These are phyloP conservation scores for Blastobasis adustella DNA, from an alignment of 2,888 invertebrate genomes.

Conservation along the genomic window DNA sequence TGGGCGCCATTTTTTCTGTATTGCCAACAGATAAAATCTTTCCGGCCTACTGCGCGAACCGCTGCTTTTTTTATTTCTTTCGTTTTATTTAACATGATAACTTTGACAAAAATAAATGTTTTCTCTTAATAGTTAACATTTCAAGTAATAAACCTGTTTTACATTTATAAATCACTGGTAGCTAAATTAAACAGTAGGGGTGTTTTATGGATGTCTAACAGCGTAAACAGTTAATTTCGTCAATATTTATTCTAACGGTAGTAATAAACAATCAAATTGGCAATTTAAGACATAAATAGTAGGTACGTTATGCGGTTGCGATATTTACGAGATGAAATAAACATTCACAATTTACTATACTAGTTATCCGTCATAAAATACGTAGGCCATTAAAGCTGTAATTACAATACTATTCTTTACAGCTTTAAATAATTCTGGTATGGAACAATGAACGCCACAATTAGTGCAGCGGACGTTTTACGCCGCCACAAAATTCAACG, in stretches of 20 bases:
- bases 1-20: constrained; percentile 76
- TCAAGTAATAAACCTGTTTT: not conserved
- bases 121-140: constrained; percentile 12
- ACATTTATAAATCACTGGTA: not conserved
- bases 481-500: constrained; percentile 66
- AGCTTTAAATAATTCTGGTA: constrained; percentile 18
- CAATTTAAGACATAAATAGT: no score
- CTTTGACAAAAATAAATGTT: constrained; percentile 51
- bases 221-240: not conserved
- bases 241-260: no score
- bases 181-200: no score
- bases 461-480: constrained; percentile 60
- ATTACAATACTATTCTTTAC: not conserved
- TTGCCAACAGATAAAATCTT: constrained; percentile 76
- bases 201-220: not conserved
- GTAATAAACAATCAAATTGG: no score
- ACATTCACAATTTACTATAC: not conserved
- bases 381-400: not conserved
- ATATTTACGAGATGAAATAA: not conserved
- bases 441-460: constrained; percentile 56
- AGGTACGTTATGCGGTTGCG: no score
- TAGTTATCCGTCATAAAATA: no score
- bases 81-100: constrained; percentile 54
- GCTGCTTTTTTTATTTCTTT: constrained; percentile 50
- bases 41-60: constrained; percentile 71